Evolutionary conservation across 2,113 vertebrate species (phyloP), one percentile per base, ranked within the genome.

Genomic region (Piliocolobus tephrosceles): DNA sequence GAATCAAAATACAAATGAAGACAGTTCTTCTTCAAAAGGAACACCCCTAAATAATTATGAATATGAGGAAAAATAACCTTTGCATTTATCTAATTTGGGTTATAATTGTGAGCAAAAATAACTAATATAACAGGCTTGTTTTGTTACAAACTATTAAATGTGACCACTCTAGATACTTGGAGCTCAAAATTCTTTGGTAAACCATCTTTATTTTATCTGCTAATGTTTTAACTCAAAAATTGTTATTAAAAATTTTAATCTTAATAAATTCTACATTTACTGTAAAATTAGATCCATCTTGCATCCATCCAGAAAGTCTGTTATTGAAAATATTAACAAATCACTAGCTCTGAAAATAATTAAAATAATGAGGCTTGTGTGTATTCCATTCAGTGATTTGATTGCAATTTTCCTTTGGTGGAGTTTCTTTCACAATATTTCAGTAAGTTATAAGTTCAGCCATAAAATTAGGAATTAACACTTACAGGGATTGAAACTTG

Each of bases 361-460:
- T 8, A 90, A 83, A n/a, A 95, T n/a, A 95, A 55, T 90, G 22
- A 90, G 38, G 35, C 20, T 94, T 83, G 66, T 23, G 32, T 95
- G 32, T 55, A 78, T 32, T 25, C 55, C 17, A 75, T 27, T 52
- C n/a, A 50, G 68, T 83, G 57, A 73, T 52, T 90, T 18, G 30
- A 83, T 12, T 84, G 16, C 30, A 68, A 76, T 76, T 68, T 84
- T 61, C 38, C 57, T 84, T 84, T 45, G 58, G n/a, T 66, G n/a
- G 58, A 30, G 32, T 58, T 80, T 25, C 84, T 90, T 79, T 95
- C 58, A 85, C 72, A 95, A 47, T 55, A 40, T 79, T 90, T 95
- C 13, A 40, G 16, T 90, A 81, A 85, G 32, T 68, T 84, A 58
- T 30, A 78, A 84, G 30, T 78, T 68, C 68, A 79, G 23, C 32